Percentiles rank a stretch among this genome's conserved stretches.
phyloP scores from a whole-genome alignment of 1,140 invertebrate genomes.

The Steinernema feltiae region DNA sequence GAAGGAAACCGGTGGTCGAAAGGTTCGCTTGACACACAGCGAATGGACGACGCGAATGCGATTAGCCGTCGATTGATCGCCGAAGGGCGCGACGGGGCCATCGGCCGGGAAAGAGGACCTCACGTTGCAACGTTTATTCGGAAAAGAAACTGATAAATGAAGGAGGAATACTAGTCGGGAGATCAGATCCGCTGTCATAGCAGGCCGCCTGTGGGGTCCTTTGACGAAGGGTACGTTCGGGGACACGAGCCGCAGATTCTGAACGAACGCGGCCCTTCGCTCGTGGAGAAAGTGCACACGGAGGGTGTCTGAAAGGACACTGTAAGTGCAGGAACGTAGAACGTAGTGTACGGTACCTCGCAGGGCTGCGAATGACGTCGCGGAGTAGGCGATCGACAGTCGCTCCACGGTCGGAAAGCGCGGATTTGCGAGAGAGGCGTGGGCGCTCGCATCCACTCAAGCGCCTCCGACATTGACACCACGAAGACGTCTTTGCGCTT shows the following conservation, averaged over 20 bases:
- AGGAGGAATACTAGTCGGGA: neutral
- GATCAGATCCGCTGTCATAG: neutral
- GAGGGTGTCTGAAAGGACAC: constrained; percentile 16
- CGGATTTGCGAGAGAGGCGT: constrained; percentile 37
- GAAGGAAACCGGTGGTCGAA: neutral
- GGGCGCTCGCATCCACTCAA: constrained; percentile 49
- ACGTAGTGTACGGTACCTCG: constrained; percentile 36
- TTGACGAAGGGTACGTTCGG: constrained; percentile 13
- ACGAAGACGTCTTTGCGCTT: constrained; percentile 43
- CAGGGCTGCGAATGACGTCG: constrained; percentile 38
- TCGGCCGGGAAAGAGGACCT: neutral
- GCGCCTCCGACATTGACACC: constrained; percentile 43
- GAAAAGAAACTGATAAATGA: neutral
- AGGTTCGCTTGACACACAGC: neutral
- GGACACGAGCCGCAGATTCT: constrained; percentile 24
- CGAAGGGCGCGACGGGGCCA: neutral
- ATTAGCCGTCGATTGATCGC: neutral
- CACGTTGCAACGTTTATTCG: neutral
- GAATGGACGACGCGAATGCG: neutral
- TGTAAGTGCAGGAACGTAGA: constrained; percentile 1
- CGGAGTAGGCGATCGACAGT: constrained; percentile 13
- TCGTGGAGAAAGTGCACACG: constrained; percentile 14
- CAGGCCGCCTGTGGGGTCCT: constrained; percentile 10
- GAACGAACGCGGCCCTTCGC: constrained; percentile 17
- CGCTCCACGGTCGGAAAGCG: constrained; percentile 40